Base-by-base conservation (phyloP, 2,797 vertebrate genomes). In the Spinibarbus caldwelli region DNA sequence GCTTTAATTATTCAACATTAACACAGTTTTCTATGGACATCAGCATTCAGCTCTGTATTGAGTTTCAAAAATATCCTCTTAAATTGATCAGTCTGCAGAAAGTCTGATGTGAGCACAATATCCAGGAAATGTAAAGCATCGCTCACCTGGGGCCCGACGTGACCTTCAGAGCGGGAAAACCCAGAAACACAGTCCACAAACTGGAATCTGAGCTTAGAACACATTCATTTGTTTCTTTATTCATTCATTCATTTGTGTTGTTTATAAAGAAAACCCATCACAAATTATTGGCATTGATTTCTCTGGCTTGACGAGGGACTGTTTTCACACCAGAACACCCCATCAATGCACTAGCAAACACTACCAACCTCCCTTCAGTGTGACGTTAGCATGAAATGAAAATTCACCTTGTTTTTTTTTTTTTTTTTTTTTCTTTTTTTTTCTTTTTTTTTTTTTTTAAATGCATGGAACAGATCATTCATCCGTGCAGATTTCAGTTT, bases 61-160 rank as follows among this genome's bases (percentile, higher is more conserved):
- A 64, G 83, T 94, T 95, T 93, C 92, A 86, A 49, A 86, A 86
- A 80, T 87, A 92, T 92, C 85, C 86, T 88, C 90, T 89, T 89
- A 87, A 92, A 95, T 93, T 93, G 93, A 94, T 94, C 86, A 38
- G 88, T 86, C 85, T 84, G 86, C 71, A 87, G 86, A 83, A 87
- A 88, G 43, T 21, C 83, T 59, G 88, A 57, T 84, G 29, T 88
- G 82, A 71, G 75, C 78, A 75, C 76, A 77, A 80, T 82, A 19
- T 85, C 62, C 73, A 85, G 85, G 85, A 88, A 89, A 80, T 23
- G 26, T 36, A 76, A 85, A 70, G 83, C 81, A 77, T 77, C 49
- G 71, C 49, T 78, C 52, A 80, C 79, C 78, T 67, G n/a, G 21
- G 49, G 52, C 54, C 70, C 76, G 41, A 64, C n/a, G 17, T 45